Base-by-base conservation (phyloP, 2,797 vertebrate species). In the Ctenopoma multispine region DNA sequence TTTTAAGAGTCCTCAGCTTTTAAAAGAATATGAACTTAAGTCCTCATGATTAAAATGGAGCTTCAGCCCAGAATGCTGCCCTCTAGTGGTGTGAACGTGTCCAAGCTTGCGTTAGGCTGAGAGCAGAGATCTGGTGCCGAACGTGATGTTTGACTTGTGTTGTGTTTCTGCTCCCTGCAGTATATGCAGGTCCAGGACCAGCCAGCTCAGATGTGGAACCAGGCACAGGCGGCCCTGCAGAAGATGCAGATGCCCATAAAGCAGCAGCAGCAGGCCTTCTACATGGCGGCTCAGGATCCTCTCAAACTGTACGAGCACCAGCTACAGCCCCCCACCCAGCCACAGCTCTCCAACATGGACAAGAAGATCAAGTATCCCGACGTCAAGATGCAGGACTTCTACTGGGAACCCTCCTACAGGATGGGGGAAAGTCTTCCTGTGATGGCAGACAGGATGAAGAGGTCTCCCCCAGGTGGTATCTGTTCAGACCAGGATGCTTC, bases 311-410 rank as follows among this genome's bases (percentile, higher is more conserved):
- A 96, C 79, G 97, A 98, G 90, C 96, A 96, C 82, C 95, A 90
- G 88, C 70, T 95, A 83, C 93, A 93, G 80, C 41, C 76, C 1
- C 67, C 76, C 4, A 1, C 92, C 82, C 95, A 90, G 88, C 70
- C 95, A 82, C 93, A 93, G 80, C 36, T 74, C 1, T 64, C 76
- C 81, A 87, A 13, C 77, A 91, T 97, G 83, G 97, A 98, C 90
- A 99, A 99, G 92, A 98, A 98, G 92, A 94, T 97, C 91, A 98
- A 98, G 95, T 99, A 95, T 77, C 94, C 96, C 65, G 96, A 97
- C 78, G 92, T 97, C 57, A 97, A 97, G 89, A 89, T 97, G 91
- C 95, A 95, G 72, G 97, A 98, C 69, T 96, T 96, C 94, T 97
- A 97, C 89, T 98, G 97, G 97, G 96, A 98, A 57, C 92, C 96